These are phyloP conservation scores for Albula goreensis DNA, from an alignment of 2,113 vertebrate genomes.

Conservation along the genomic window DNA sequence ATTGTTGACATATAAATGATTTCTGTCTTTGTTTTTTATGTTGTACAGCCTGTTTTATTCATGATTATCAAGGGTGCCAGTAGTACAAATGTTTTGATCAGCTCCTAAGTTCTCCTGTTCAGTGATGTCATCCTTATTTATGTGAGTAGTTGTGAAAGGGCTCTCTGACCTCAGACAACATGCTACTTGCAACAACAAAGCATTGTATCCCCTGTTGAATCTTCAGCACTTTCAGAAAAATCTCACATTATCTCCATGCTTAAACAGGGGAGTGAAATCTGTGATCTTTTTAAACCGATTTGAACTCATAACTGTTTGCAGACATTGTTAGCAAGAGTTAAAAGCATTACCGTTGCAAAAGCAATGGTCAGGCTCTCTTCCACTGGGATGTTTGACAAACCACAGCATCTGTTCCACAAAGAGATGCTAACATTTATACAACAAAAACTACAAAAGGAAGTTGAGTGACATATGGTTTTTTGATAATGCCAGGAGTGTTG, in stretches of 20 bases:
- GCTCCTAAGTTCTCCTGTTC: neutral
- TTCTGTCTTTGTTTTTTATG: too few species aligned
- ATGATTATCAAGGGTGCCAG: too few species aligned
- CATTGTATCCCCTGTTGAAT: constrained; percentile 16
- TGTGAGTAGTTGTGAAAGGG: constrained; percentile 28
- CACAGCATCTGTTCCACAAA: neutral
- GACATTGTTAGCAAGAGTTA: neutral
- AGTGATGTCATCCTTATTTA: neutral
- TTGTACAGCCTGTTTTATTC: too few species aligned
- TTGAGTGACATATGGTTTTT: neutral
- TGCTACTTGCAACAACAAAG: constrained; percentile 27
- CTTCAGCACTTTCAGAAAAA: constrained; percentile 25
- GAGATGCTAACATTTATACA: constrained; percentile 14
- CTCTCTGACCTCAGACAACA: constrained; percentile 29
- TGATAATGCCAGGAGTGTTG: constrained; percentile 16
- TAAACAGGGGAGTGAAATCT: constrained; percentile 11
- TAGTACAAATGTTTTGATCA: neutral
- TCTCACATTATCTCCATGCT: constrained; percentile 26
- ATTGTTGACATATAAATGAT: too few species aligned
- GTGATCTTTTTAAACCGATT: neutral
- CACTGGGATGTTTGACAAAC: neutral
- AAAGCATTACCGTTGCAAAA: neutral
- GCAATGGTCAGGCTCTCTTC: neutral
- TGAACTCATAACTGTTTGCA: neutral
- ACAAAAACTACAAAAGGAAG: neutral